These are phyloP conservation scores for Dipodomys stephensi DNA, from an alignment of 2,113 vertebrate genomes.

Conservation along the genomic window DNA sequence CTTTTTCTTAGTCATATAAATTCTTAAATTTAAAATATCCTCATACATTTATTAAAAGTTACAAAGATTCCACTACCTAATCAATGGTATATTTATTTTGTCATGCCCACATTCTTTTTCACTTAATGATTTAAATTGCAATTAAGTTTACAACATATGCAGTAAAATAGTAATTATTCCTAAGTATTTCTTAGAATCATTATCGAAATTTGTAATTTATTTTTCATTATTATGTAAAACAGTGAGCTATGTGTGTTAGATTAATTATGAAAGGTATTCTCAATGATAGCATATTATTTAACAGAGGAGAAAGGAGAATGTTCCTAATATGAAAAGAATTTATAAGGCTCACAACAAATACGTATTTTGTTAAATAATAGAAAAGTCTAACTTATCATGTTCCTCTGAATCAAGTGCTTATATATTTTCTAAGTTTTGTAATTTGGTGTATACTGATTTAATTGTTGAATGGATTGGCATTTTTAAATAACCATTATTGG, in stretches of 20 bases:
- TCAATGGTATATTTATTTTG: background rate
- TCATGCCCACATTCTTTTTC: background rate
- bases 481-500: background rate
- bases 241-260: background rate
- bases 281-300: background rate
- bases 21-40: background rate
- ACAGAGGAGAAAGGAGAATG: background rate
- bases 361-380: background rate
- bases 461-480: background rate
- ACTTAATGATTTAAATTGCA: background rate
- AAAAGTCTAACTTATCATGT: background rate
- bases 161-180: background rate
- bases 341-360: background rate
- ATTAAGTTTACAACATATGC: no score
- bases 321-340: background rate
- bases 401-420: background rate
- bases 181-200: background rate
- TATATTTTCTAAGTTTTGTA: background rate
- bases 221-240: background rate
- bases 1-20: background rate
- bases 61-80: background rate
- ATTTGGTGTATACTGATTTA: background rate
- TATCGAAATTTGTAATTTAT: background rate
- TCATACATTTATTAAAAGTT: background rate
- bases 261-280: background rate